Conservation (phyloP, 2,113 vertebrate genomes). For the Pelobates fuscus region DNA sequence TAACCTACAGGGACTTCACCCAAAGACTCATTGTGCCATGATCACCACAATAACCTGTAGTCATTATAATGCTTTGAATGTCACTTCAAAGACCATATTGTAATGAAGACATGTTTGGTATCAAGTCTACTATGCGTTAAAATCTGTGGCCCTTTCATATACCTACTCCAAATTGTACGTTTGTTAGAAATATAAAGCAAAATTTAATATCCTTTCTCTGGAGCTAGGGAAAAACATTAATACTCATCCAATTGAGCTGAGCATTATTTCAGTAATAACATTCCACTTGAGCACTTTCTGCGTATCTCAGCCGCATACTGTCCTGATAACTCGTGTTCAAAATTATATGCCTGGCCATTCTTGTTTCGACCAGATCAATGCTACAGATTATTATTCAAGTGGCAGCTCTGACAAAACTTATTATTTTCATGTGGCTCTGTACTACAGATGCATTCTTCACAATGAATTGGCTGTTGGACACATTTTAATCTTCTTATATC, state of each 20-base stretch:
- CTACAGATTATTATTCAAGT: constrained; percentile 39
- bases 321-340: constrained; percentile 1
- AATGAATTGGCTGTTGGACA: constrained; percentile 42
- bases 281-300: neutral
- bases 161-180: no score
- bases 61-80: neutral
- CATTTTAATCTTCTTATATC: constrained; percentile 41
- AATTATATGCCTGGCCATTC: constrained; percentile 35
- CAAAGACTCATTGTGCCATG: no score
- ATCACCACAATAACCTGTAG: no score
- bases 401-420: constrained; percentile 43
- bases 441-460: constrained; percentile 39
- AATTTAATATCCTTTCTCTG: neutral
- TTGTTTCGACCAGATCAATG: constrained; percentile 40
- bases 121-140: neutral
- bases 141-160: neutral
- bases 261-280: constrained; percentile 3
- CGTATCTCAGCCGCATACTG: neutral
- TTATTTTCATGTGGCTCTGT: constrained; percentile 43
- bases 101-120: neutral
- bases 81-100: neutral
- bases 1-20: no score
- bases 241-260: neutral
- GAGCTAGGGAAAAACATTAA: neutral
- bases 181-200: neutral